Conservation (phyloP, 1,140 invertebrate species). For the Ceratosolen solmsi region DNA sequence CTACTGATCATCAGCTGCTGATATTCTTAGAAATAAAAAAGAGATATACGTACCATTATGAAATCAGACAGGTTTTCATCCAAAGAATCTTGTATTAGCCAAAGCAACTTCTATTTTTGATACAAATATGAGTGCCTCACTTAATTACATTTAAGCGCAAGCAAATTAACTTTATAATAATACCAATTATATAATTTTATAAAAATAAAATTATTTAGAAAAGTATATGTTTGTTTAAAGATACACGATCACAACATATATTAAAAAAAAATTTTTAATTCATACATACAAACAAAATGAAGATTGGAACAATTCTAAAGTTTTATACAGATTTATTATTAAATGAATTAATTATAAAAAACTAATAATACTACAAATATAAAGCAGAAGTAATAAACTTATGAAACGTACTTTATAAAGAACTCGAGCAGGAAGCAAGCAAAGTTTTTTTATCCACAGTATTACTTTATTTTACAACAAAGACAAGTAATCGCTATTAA, state of each 20-base stretch:
- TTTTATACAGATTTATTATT: not conserved
- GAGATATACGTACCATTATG: constrained; percentile 69
- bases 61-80: constrained; percentile 61
- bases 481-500: constrained; percentile 69
- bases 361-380: constrained; percentile 23
- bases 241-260: not conserved
- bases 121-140: constrained; percentile 57
- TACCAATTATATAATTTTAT: constrained; percentile 46
- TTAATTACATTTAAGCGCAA: constrained; percentile 60
- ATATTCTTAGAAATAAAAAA: constrained; percentile 54
- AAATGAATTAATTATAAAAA: not conserved
- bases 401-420: constrained; percentile 46
- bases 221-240: not conserved
- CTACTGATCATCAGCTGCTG: constrained; percentile 13
- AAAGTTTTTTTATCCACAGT: constrained; percentile 66
- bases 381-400: constrained; percentile 30
- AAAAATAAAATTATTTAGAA: constrained; percentile 22
- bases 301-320: not conserved
- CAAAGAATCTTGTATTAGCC: constrained; percentile 65
- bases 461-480: constrained; percentile 71
- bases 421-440: constrained; percentile 67
- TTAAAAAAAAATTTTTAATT: constrained; percentile 18
- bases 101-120: constrained; percentile 67
- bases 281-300: constrained; percentile 1
- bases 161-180: constrained; percentile 58